These are phyloP conservation scores for Cheilosia scutellata DNA, from an alignment of 2,888 invertebrate species.

Conservation along the genomic window DNA sequence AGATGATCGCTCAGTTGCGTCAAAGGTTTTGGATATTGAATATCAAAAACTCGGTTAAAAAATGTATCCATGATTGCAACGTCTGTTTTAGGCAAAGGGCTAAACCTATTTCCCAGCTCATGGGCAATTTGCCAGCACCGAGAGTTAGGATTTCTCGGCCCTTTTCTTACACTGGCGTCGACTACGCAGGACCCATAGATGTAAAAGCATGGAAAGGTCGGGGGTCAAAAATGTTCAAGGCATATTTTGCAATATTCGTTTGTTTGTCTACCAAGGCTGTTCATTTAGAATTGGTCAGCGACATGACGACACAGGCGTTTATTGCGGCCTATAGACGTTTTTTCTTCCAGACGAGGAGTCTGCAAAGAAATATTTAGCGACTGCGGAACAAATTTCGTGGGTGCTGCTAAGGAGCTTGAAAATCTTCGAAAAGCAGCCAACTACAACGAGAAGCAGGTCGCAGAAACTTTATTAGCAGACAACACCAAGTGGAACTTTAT, in stretches of 20 bases:
- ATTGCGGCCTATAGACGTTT: constrained; percentile 70
- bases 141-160: constrained; percentile 46
- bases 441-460: neutral
- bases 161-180: constrained; percentile 60
- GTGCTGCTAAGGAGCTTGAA: constrained; percentile 9
- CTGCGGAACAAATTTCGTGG: constrained; percentile 41
- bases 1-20: constrained; percentile 1
- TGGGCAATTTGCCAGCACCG: constrained; percentile 60
- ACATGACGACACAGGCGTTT: constrained; percentile 76
- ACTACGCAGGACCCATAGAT: constrained; percentile 71
- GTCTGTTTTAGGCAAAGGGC: constrained; percentile 40
- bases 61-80: constrained; percentile 56
- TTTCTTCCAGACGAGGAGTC: constrained; percentile 6
- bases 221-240: constrained; percentile 69
- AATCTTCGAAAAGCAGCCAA: constrained; percentile 17
- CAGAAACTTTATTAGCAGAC: neutral
- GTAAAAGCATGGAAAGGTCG: constrained; percentile 61
- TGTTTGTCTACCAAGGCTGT: constrained; percentile 77
- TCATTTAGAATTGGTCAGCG: constrained; percentile 77
- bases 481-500: constrained; percentile 26
- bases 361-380: constrained; percentile 24
- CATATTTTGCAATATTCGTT: constrained; percentile 76
- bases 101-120: constrained; percentile 2
- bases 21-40: constrained; percentile 38
- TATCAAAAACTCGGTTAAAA: neutral